Base-by-base conservation (phyloP, 2,888 invertebrate genomes). In the Agriopis aurantiaria region DNA sequence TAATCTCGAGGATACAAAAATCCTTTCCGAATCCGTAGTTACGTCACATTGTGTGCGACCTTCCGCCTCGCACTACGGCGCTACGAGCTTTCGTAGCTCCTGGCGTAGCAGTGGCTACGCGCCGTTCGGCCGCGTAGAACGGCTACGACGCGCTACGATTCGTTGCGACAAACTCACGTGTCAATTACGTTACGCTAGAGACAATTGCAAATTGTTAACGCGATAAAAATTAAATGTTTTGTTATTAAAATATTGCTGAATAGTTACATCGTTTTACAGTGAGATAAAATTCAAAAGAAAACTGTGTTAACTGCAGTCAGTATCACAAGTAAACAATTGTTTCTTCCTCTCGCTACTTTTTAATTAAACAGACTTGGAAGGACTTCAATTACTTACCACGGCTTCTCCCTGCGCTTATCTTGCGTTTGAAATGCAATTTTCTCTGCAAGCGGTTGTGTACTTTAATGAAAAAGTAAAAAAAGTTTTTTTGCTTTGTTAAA, bases 41-140 rank as follows among this genome's bases (percentile, higher is more conserved):
- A 88, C 88, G 88, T 89, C 89, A 89, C 83, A 81, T 79, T 80
- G 77, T 77, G 77, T 72, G 78, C 80, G 77, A 76, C 81, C 80
- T 79, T 71, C 72, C 75, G 80, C 85, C 83, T 82, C 82, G 85
- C 86, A 82, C 61, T 84, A 86, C 69, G 69, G 48, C 75, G 72
- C 86, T 86, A 85, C 88, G 83, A 72, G 73, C 49, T 58, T 53
- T 45, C 76, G 80, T 80, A 77, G 80, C 73, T 74, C 84, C 84
- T 84, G 82, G 76, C 88, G 91, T 91, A 92, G 88, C 89, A 90
- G 91, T 91, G 86, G 82, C 89, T 91, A 91, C 90, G 89, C 80
- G 81, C 86, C 81, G 87, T 86, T 83, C 88, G 87, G 71, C 79
- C 83, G 87, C 83, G 87, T 83, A 85, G 89, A 87, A 85, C 82